phyloP scores from a whole-genome alignment of 2,888 invertebrate species.

The Antheraea yamamai region DNA sequence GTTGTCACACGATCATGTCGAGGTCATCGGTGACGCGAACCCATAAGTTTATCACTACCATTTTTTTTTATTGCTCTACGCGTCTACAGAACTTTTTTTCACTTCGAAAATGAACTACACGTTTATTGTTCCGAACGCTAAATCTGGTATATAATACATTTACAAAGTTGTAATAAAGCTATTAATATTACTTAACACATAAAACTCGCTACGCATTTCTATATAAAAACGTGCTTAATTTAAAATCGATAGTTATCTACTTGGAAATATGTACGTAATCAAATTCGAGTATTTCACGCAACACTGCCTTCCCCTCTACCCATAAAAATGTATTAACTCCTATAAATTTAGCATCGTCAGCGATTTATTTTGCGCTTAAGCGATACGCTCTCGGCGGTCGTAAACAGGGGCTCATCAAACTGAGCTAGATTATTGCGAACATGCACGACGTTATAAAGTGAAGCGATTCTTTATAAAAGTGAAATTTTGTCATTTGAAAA shows the following conservation, averaged over 20 bases:
- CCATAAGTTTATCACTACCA: no score
- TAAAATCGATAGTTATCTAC: slow-evolving; percentile 33
- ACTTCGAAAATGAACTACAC: not conserved
- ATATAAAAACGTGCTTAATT: slow-evolving; percentile 30
- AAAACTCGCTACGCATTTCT: not conserved
- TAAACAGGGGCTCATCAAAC: slow-evolving; percentile 70
- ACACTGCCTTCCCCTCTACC: slow-evolving; percentile 50
- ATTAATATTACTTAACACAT: not conserved
- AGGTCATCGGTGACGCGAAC: no score
- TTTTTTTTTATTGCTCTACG: no score
- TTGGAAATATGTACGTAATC: slow-evolving; percentile 44
- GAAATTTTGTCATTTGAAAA: slow-evolving; percentile 33
- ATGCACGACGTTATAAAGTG: slow-evolving; percentile 55
- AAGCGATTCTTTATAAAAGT: slow-evolving; percentile 43
- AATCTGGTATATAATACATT: not conserved
- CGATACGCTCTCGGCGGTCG: slow-evolving; percentile 64
- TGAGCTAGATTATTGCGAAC: slow-evolving; percentile 59
- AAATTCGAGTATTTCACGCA: slow-evolving; percentile 55
- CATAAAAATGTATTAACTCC: slow-evolving; percentile 74
- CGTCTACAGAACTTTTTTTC: no score
- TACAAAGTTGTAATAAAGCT: not conserved
- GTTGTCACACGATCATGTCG: no score
- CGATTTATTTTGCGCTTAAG: slow-evolving; percentile 70
- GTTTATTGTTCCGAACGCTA: not conserved
- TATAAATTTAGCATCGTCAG: slow-evolving; percentile 73